Conservation (phyloP, 2,113 vertebrate genomes). For the Phalacrocorax aristotelis region DNA sequence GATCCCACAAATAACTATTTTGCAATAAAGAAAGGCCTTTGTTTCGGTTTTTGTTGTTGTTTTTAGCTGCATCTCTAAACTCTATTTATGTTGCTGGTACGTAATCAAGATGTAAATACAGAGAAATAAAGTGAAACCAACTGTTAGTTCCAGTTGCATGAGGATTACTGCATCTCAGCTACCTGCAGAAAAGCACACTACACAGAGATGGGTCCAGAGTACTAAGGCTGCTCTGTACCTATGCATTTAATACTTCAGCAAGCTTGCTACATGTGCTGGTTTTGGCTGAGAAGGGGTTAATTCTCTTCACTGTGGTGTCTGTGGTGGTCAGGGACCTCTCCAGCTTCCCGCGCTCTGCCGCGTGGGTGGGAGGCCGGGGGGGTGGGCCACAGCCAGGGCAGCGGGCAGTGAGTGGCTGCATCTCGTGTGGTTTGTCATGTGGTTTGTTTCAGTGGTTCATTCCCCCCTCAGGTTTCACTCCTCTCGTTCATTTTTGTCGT, state of each 20-base stretch:
- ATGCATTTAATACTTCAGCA: neutral
- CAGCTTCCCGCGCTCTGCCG: too few species aligned
- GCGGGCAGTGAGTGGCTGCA: too few species aligned
- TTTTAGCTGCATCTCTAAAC: neutral
- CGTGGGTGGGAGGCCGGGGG: too few species aligned
- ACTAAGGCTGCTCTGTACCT: neutral
- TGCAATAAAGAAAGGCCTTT: neutral
- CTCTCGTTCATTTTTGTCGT: too few species aligned
- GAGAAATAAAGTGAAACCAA: neutral
- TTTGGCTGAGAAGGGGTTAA: too few species aligned
- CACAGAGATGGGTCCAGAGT: neutral
- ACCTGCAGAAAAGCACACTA: neutral
- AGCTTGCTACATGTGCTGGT: neutral
- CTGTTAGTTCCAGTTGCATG: neutral
- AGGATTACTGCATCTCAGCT: neutral
- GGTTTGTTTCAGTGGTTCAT: too few species aligned
- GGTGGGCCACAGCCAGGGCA: too few species aligned
- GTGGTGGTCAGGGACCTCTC: too few species aligned
- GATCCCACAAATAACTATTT: neutral
- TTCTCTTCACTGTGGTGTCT: too few species aligned
- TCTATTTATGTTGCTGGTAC: neutral
- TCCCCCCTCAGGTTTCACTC: too few species aligned
- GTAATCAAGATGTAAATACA: neutral
- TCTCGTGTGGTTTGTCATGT: too few species aligned
- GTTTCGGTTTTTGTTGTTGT: neutral